Conservation (phyloP, 1,140 invertebrate species). For the Musca vetustissima region DNA sequence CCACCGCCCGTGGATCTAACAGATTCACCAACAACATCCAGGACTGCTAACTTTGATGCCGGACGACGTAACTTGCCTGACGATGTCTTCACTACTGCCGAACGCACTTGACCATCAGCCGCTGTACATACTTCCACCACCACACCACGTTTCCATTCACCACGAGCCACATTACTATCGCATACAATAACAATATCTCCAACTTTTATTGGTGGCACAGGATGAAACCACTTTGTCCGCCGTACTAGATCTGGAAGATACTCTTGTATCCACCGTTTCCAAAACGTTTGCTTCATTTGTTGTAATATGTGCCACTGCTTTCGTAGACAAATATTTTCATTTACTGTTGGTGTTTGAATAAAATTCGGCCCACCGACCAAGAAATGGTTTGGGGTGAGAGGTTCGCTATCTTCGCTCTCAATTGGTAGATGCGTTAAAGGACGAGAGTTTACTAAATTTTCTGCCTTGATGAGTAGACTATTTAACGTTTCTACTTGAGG, state of each 20-base stretch:
- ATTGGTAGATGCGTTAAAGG: conserved; percentile 39
- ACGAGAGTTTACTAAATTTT: conserved; percentile 37
- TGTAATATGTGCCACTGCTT: conserved; percentile 28
- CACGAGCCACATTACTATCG: too few relatives aligned
- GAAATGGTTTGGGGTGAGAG: conserved; percentile 30
- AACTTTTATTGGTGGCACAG: not conserved
- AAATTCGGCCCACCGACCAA: conserved; percentile 20
- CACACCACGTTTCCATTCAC: conserved; percentile 17
- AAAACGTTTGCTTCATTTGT: conserved; percentile 22
- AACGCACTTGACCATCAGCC: conserved; percentile 20
- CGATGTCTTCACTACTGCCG: conserved; percentile 17
- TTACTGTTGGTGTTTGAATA: conserved; percentile 1
- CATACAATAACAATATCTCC: conserved; percentile 12
- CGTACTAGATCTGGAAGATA: conserved; percentile 25
- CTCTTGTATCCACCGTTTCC: conserved; percentile 28
- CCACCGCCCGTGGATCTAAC: conserved; percentile 22
- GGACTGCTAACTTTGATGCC: conserved; percentile 21
- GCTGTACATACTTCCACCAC: conserved; percentile 9
- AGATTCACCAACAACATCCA: conserved; percentile 18
- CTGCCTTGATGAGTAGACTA: conserved; percentile 35
- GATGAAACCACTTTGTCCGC: conserved; percentile 28
- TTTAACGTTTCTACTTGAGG: conserved; percentile 35
- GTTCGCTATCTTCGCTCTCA: conserved; percentile 36
- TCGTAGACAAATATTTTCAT: not conserved
- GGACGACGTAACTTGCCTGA: conserved; percentile 14